Evolutionary conservation across 2,888 invertebrate genomes (phyloP), one percentile per base, ranked within the genome.

Genomic region (Lingula anatina): DNA sequence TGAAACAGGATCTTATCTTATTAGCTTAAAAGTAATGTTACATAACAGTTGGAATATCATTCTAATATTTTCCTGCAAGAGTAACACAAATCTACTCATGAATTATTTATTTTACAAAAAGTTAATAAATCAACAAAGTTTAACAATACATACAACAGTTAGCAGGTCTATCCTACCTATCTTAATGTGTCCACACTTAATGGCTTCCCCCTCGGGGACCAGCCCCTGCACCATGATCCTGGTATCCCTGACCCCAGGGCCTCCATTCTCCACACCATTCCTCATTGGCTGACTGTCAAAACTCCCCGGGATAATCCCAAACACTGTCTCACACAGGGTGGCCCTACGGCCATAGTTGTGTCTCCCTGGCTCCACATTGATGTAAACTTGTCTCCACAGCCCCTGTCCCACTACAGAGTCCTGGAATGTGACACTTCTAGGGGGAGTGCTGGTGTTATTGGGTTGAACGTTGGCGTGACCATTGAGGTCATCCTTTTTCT

Each of bases 161-260:
- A 38, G 5, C 5, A 24, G 31, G 27, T 20, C 21, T 26, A 40
- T 39, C 63, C 56, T 50, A 76, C 77, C 90, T 50, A 86, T 85
- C 80, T 87, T 86, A 2, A 90, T 84, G 68, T 82, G 83, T 44
- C 84, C 82, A 50, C 81, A 81, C 64, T 84, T 84, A 56, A 81
- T 80, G 0, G 83, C 82, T 64, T 83, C 81, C 41, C 83, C 81
- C 70, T 87, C 86, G 1, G 85, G 83, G 57, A 86, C 80, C 66
- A 88, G 85, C 44, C 86, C 86, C 25, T 85, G 82, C 2, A 91
- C 85, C 81, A 89, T 85, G 46, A 91, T 81, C 55, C 87, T 83
- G 51, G 86, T 85, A 74, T 89, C 87, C 36, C 42, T 24, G 49
- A 36, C n/a, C 50, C 39, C 24, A 9, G 15, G 9, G 49, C 39